Conservation (phyloP, 2,113 vertebrate genomes). For the Haemorhous mexicanus region DNA sequence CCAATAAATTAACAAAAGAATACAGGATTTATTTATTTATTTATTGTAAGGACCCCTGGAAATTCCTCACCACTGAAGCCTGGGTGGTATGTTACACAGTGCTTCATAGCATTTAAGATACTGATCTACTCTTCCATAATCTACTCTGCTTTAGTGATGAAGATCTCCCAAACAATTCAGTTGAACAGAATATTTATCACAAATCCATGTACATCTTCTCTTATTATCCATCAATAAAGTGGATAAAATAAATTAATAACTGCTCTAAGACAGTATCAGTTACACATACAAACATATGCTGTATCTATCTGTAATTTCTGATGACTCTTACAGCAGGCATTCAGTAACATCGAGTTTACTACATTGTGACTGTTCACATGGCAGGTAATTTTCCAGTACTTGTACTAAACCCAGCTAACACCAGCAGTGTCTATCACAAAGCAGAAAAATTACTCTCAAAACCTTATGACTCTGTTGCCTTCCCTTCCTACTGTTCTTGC, state of each 20-base stretch:
- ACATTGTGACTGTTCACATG: neutral
- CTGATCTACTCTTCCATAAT: neutral
- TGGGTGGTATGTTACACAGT: neutral
- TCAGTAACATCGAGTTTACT: neutral
- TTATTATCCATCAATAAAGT: neutral
- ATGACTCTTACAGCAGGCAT: neutral
- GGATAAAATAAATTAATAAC: neutral
- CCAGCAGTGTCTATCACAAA: neutral
- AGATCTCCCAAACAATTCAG: neutral
- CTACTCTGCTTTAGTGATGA: neutral
- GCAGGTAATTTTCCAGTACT: neutral
- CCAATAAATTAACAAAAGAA: neutral
- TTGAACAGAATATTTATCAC: neutral
- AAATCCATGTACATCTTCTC: neutral
- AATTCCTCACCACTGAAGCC: neutral
- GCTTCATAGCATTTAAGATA: neutral
- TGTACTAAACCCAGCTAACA: neutral
- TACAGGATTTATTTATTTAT: neutral
- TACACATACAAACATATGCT: neutral
- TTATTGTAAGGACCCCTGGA: neutral
- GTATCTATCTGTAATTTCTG: neutral
- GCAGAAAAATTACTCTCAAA: neutral
- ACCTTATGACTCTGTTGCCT: neutral
- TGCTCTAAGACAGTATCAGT: neutral
- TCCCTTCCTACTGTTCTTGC: neutral